phyloP scores from a whole-genome alignment of 1,140 invertebrate species.

The Chlorops oryzae region DNA sequence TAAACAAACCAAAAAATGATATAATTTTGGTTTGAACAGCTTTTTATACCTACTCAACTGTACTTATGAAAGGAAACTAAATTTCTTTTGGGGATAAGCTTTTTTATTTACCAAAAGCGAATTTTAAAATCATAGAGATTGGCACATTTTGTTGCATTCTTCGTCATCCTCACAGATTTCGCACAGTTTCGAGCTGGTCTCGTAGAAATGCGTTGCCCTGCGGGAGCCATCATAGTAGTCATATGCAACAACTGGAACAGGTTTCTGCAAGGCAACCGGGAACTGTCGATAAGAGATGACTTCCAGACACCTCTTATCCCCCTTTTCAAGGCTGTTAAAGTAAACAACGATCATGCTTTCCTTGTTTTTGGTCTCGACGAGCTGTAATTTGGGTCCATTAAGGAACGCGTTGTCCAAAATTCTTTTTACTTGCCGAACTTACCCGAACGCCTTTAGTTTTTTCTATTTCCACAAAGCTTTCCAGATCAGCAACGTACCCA shows the following conservation, averaged over 20 bases:
- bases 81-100: too few species aligned
- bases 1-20: too few species aligned
- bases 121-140: constrained; percentile 69
- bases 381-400: constrained; percentile 24
- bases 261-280: constrained; percentile 77
- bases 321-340: constrained; percentile 69
- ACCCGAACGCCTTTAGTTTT: constrained; percentile 34
- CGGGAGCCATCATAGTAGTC: constrained; percentile 89
- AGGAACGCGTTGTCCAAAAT: neutral
- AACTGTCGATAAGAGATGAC: constrained; percentile 75
- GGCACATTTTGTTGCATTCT: constrained; percentile 84
- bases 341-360: constrained; percentile 74
- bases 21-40: too few species aligned
- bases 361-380: constrained; percentile 70
- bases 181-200: constrained; percentile 17
- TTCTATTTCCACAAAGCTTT: constrained; percentile 27
- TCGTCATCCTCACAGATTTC: constrained; percentile 23
- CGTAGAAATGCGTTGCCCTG: constrained; percentile 43
- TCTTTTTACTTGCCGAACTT: constrained; percentile 4
- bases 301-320: constrained; percentile 67
- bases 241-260: constrained; percentile 75
- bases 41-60: too few species aligned
- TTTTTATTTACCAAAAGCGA: neutral
- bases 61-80: too few species aligned
- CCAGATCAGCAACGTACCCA: constrained; percentile 57